A percentile compares a stretch with the other conserved stretches of the same genome.
These are phyloP conservation scores for Standfussiana lucernea DNA, from an alignment of 2,888 invertebrate genomes.

Conservation along the genomic window DNA sequence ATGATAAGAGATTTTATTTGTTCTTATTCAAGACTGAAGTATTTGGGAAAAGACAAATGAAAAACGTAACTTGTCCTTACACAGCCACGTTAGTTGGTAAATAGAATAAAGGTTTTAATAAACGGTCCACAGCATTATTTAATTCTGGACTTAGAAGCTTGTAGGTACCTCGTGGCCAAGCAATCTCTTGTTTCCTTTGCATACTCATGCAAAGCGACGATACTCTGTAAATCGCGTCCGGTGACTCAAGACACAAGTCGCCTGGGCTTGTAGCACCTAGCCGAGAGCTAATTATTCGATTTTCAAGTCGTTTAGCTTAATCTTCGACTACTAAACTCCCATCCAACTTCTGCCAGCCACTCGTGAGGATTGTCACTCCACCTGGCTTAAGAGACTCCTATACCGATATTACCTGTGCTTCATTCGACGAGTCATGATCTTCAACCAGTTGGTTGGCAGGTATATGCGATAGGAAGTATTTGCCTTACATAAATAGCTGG, in stretches of 20 bases:
- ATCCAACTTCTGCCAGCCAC: not conserved
- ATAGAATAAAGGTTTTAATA: not conserved
- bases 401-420: not conserved
- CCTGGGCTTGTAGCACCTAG: not conserved
- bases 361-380: not conserved
- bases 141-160: not conserved
- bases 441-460: not conserved
- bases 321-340: not conserved
- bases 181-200: not conserved
- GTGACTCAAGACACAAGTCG: not conserved
- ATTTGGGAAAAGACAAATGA: not conserved
- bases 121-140: not conserved
- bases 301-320: not conserved
- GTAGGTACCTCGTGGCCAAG: not conserved
- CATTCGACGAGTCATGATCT: not conserved
- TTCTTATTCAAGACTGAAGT: not conserved
- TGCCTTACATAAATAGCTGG: conserved; percentile 5
- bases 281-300: not conserved
- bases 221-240: not conserved
- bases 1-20: conserved; percentile 50
- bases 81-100: not conserved
- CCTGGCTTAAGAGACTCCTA: not conserved
- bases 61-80: not conserved
- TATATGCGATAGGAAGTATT: not conserved
- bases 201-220: too few relatives aligned